These are phyloP conservation scores for Sitta europaea DNA, from an alignment of 2,113 vertebrate species.

Conservation along the genomic window DNA sequence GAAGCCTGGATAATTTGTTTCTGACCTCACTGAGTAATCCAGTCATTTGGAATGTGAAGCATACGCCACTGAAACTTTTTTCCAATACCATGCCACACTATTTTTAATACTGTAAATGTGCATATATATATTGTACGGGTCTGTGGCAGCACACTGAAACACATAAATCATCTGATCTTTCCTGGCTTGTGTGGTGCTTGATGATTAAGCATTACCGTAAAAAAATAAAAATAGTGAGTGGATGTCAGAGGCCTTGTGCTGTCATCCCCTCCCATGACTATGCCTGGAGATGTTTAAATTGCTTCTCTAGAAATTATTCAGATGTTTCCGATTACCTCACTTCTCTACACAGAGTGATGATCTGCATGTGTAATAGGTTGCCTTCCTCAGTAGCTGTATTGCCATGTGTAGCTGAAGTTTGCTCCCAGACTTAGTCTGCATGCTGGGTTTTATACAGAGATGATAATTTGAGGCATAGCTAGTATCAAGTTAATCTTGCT, in stretches of 20 bases:
- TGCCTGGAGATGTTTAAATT: conserved; percentile 31
- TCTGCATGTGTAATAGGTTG: not conserved
- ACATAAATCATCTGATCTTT: not conserved
- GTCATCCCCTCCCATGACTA: not conserved
- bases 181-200: not conserved
- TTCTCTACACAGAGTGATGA: not conserved
- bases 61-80: not conserved
- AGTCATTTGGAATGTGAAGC: not conserved
- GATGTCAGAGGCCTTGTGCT: not conserved
- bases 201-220: not conserved
- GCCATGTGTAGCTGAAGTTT: not conserved
- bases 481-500: not conserved
- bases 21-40: not conserved
- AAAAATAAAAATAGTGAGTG: not conserved
- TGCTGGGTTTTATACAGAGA: not conserved
- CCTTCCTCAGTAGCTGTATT: not conserved
- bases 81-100: not conserved
- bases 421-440: not conserved
- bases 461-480: not conserved
- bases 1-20: not conserved
- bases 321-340: not conserved
- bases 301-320: conserved; percentile 35
- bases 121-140: not conserved
- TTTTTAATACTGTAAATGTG: not conserved
- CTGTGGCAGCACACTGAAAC: not conserved